phyloP scores from a whole-genome alignment of 2,797 vertebrate species.

The Cichlasoma orientale region DNA sequence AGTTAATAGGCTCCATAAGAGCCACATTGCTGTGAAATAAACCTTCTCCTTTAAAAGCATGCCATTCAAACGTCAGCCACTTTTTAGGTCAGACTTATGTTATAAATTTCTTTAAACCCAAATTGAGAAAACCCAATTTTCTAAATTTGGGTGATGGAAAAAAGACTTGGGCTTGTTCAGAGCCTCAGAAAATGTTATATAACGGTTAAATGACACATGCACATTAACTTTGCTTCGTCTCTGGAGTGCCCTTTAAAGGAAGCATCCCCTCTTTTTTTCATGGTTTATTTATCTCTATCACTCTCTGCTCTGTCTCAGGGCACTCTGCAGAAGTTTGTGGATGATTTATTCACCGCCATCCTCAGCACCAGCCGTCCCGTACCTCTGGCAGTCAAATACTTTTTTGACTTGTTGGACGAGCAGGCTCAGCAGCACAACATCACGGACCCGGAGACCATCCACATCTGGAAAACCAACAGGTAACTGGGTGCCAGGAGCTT shows the following conservation, averaged over 20 bases:
- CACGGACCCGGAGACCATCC: conserved; percentile 91
- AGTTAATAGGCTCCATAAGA: no score
- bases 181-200: not conserved
- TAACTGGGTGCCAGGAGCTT: conserved; percentile 47
- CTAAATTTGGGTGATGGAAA: not conserved
- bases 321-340: conserved; percentile 97
- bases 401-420: conserved; percentile 97
- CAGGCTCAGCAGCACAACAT: conserved; percentile 92
- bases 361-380: conserved; percentile 94
- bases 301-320: conserved; percentile 77
- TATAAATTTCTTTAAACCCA: no score
- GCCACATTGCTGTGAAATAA: no score
- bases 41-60: no score
- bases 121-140: not conserved
- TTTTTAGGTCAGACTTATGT: no score
- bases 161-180: not conserved
- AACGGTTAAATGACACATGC: not conserved
- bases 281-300: not conserved
- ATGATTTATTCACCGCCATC: conserved; percentile 95
- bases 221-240: not conserved
- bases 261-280: not conserved
- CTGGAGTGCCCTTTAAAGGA: not conserved
- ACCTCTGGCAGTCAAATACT: conserved; percentile 97
- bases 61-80: no score
- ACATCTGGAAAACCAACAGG: conserved; percentile 99